These are phyloP conservation scores for Myrmecobius fasciatus DNA, from an alignment of 2,113 vertebrate species.

Conservation along the genomic window DNA sequence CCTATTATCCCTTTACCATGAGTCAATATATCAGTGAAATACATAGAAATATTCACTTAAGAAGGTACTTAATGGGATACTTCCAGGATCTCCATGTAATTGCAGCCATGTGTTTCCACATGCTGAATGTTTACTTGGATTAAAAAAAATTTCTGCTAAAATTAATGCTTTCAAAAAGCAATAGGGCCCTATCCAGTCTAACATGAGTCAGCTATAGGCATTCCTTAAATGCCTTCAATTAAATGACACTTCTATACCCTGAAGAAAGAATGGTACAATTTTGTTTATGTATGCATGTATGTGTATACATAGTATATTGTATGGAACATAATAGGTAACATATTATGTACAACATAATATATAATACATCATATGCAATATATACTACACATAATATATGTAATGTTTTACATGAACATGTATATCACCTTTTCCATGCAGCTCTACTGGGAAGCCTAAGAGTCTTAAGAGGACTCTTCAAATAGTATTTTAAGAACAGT, in stretches of 20 bases:
- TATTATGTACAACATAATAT: background rate
- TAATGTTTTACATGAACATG: too few species aligned
- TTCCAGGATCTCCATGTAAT: background rate
- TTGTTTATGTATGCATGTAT: background rate
- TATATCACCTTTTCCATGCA: background rate
- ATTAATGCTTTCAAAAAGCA: background rate
- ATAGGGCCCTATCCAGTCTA: background rate
- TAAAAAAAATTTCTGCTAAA: background rate
- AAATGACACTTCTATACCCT: background rate
- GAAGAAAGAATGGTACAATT: background rate
- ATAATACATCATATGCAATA: too few species aligned
- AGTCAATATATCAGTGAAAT: background rate
- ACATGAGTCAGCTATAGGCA: background rate
- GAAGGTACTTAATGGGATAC: background rate
- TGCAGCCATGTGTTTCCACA: background rate
- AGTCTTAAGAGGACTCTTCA: background rate
- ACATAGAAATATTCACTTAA: background rate
- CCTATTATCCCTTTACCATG: background rate
- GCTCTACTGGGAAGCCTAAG: background rate
- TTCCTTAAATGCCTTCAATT: background rate
- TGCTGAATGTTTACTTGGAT: background rate
- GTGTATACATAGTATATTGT: background rate
- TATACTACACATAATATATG: background rate
- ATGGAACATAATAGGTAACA: background rate
- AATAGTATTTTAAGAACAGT: background rate